Evolutionary conservation across 1,140 invertebrate species (phyloP), one percentile per base, ranked within the genome.

Genomic region (Choristoneura fumiferana): DNA sequence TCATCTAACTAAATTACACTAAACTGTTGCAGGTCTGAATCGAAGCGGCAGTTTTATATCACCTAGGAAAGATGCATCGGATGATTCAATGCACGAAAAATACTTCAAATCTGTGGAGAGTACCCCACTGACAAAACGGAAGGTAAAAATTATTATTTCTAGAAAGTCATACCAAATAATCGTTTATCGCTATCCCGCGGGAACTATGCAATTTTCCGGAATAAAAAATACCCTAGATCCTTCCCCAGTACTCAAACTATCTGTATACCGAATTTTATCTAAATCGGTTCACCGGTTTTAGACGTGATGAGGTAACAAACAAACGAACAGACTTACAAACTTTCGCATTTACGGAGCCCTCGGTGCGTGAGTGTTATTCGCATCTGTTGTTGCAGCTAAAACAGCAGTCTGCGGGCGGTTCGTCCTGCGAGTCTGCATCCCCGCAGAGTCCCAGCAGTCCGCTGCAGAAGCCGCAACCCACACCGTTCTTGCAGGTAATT

Each of bases 1-100:
- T n/a, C n/a, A n/a, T n/a, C n/a, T n/a, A n/a, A n/a, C n/a, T n/a
- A n/a, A n/a, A n/a, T n/a, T n/a, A n/a, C n/a, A n/a, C n/a, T n/a
- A n/a, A n/a, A n/a, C 8, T 37, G 54, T 69, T 72, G 0, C 58
- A 90, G 88, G 85, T 54, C 63, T 90, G 14, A 90, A 90, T 71
- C 77, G 94, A 12, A 95, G 94, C 60, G 94, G 94, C 52, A 95
- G 94, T 73, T 95, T 95, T 63, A 94, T 95, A 85, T 92, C 94
- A 87, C 89, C 93, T 73, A 63, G 92, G 71, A 82, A 92, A 84
- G 78, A 91, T 76, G 79, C 91, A 45, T 87, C 93, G 22, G 94
- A 95, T 71, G 94, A 95, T 84, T 94, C 94, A 0, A 95, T 95
- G 94, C 95, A 95, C 78, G 95, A 95, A 73, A 94, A 95, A 69